phyloP scores from a whole-genome alignment of 64 coral and sea anemone genomes.

The Acropora yongei region DNA sequence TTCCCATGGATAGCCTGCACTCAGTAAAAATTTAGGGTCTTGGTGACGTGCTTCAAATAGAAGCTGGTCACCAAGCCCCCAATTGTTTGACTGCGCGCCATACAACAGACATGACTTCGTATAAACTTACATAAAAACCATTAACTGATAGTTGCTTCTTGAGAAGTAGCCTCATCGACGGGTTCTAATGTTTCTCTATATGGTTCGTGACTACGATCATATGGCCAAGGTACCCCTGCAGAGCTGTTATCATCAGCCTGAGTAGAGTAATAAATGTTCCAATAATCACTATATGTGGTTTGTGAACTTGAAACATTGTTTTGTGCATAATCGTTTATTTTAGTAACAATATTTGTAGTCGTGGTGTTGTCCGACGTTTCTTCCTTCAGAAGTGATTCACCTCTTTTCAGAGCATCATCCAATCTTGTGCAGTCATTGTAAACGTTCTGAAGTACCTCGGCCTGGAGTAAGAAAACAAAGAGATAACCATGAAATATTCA shows the following conservation, averaged over 20 bases:
- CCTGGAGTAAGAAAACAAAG: constrained; percentile 8
- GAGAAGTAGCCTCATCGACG: not conserved
- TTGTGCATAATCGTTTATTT: not conserved
- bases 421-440: constrained; percentile 71
- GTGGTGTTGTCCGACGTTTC: not conserved
- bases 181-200: not conserved
- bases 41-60: too few relatives aligned
- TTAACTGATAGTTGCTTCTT: not conserved
- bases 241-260: not conserved
- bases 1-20: too few relatives aligned
- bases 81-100: too few relatives aligned
- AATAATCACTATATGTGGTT: not conserved
- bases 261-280: not conserved
- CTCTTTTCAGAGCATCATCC: constrained; percentile 66
- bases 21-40: too few relatives aligned
- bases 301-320: not conserved
- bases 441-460: constrained; percentile 51
- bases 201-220: constrained; percentile 1
- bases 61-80: too few relatives aligned
- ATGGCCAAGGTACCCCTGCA: not conserved
- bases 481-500: not conserved
- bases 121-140: not conserved
- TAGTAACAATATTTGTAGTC: not conserved
- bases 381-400: constrained; percentile 16
- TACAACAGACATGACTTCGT: too few relatives aligned